Conservation (phyloP, 1,140 invertebrate genomes). For the Temnothorax longispinosus region DNA sequence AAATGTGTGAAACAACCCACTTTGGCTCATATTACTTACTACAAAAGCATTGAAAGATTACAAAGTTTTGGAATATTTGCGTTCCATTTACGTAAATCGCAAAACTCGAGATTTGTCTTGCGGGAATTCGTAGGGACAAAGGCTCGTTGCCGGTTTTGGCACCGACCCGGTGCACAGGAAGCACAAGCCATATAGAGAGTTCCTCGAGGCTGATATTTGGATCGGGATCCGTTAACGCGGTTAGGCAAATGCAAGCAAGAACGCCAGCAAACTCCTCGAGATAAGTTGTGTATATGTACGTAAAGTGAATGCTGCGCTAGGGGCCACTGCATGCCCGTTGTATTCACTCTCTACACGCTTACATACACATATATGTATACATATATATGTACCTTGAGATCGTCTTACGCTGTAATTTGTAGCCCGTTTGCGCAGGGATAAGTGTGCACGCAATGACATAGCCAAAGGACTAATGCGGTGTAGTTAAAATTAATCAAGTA, state of each 20-base stretch:
- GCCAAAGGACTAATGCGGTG: slow-evolving; percentile 30
- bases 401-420: slow-evolving; percentile 63
- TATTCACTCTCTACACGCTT: slow-evolving; percentile 4
- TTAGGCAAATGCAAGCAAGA: slow-evolving; percentile 76
- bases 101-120: slow-evolving; percentile 48
- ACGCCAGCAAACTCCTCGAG: slow-evolving; percentile 70
- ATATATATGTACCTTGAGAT: neutral
- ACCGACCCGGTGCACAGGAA: slow-evolving; percentile 7
- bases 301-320: slow-evolving; percentile 43
- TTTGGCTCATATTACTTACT: neutral
- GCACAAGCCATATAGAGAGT: slow-evolving; percentile 19
- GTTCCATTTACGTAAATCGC: slow-evolving; percentile 20
- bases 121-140: slow-evolving; percentile 19
- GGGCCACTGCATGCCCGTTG: slow-evolving; percentile 30
- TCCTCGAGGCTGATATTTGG: slow-evolving; percentile 73
- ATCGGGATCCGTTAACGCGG: slow-evolving; percentile 74
- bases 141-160: slow-evolving; percentile 54
- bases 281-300: slow-evolving; percentile 70
- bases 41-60: neutral
- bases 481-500: slow-evolving; percentile 43
- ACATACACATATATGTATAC: slow-evolving; percentile 2
- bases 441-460: slow-evolving; percentile 48
- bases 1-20: too few species aligned
- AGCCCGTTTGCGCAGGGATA: slow-evolving; percentile 36
- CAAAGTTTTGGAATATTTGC: neutral